A percentile compares a stretch with the other conserved stretches of the same genome.
These are phyloP conservation scores for Prietella phreatophila DNA, from an alignment of 2,113 vertebrate genomes.

Conservation along the genomic window DNA sequence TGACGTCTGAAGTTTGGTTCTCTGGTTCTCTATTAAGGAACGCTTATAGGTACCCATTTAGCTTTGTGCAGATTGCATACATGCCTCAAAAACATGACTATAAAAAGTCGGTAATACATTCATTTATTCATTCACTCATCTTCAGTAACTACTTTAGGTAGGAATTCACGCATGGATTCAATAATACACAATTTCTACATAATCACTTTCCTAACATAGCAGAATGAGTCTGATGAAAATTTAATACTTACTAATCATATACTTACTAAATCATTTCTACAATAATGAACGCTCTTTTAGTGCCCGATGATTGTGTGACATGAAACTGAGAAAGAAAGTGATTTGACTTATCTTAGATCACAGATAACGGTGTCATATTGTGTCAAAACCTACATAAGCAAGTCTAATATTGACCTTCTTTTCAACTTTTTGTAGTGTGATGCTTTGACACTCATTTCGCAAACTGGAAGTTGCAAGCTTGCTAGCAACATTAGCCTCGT, in stretches of 20 bases:
- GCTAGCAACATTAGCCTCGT: background rate
- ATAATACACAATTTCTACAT: background rate
- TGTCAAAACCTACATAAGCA: background rate
- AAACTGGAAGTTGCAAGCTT: background rate
- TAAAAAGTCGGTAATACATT: background rate
- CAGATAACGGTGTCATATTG: background rate
- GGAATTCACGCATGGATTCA: background rate
- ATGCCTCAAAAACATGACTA: background rate
- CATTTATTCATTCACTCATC: background rate
- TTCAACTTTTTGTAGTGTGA: background rate
- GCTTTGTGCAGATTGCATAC: background rate
- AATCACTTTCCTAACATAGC: background rate
- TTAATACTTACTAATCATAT: background rate
- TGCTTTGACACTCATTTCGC: background rate
- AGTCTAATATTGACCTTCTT: background rate
- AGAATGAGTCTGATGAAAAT: conserved; percentile 3
- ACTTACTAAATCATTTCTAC: background rate
- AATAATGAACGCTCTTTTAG: background rate
- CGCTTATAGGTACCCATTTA: background rate
- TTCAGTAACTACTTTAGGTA: background rate
- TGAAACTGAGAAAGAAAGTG: background rate
- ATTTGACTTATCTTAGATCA: background rate
- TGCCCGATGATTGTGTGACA: background rate
- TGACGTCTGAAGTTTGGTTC: background rate
- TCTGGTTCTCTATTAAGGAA: background rate